These are phyloP conservation scores for Antheraea yamamai DNA, from an alignment of 2,888 invertebrate genomes.

Conservation along the genomic window DNA sequence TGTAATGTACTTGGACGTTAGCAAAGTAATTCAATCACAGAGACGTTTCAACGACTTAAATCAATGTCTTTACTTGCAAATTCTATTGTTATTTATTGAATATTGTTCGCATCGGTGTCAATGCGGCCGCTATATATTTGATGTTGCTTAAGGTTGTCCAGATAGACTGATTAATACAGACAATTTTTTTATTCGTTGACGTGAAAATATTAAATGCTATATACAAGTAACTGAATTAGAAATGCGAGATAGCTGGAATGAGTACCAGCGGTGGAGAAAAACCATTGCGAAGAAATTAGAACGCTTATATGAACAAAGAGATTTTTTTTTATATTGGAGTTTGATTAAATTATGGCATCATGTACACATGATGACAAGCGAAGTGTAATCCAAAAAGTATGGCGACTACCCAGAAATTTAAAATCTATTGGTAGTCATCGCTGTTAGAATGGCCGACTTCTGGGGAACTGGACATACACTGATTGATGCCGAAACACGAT, in stretches of 20 bases:
- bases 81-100: conserved; percentile 12
- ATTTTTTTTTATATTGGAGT: no score
- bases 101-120: conserved; percentile 11
- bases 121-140: not conserved
- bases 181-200: not conserved
- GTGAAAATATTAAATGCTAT: not conserved
- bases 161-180: not conserved
- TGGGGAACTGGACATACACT: no score
- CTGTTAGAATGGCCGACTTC: no score
- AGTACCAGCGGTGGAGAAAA: no score
- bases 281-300: no score
- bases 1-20: not conserved
- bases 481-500: no score
- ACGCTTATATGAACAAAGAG: no score
- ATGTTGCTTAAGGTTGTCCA: not conserved
- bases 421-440: no score
- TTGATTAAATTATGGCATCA: no score
- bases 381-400: no score
- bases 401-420: no score
- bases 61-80: not conserved
- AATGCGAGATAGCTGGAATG: not conserved
- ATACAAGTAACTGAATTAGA: not conserved
- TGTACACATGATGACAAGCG: no score
- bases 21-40: conserved; percentile 7
- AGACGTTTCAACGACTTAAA: not conserved